Evolutionary conservation across 1,140 invertebrate species (phyloP).

Genomic region (Drosophila kanapiae): DNA sequence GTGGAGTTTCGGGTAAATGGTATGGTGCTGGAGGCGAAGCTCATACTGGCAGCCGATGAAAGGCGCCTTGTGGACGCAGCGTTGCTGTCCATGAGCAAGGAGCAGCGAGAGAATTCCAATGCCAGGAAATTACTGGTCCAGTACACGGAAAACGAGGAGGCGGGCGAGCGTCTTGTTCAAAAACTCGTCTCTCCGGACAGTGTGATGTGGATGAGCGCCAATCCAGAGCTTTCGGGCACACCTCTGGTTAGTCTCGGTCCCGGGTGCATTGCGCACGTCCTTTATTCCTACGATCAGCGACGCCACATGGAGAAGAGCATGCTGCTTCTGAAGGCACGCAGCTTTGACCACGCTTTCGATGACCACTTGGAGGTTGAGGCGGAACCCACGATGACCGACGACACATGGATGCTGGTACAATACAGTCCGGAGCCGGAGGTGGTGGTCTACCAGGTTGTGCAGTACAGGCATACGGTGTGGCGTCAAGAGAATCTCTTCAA

Average conservation of each 20-base stretch:
- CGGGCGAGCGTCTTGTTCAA: slow-evolving; percentile 55
- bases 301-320: slow-evolving; percentile 71
- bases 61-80: slow-evolving; percentile 64
- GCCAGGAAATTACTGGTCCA: slow-evolving; percentile 56
- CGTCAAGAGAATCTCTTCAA: slow-evolving; percentile 61
- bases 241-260: slow-evolving; percentile 49
- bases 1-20: slow-evolving; percentile 66
- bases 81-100: slow-evolving; percentile 50
- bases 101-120: slow-evolving; percentile 29
- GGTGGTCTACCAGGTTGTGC: slow-evolving; percentile 65
- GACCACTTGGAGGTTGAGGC: slow-evolving; percentile 33
- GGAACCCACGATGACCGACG: slow-evolving; percentile 36
- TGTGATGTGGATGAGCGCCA: slow-evolving; percentile 64
- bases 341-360: slow-evolving; percentile 65
- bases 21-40: slow-evolving; percentile 61
- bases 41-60: slow-evolving; percentile 74
- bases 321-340: slow-evolving; percentile 58
- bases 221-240: slow-evolving; percentile 32
- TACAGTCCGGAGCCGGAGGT: slow-evolving; percentile 68
- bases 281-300: slow-evolving; percentile 58
- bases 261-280: slow-evolving; percentile 49
- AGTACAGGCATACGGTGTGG: slow-evolving; percentile 63
- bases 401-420: slow-evolving; percentile 70
- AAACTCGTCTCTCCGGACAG: slow-evolving; percentile 49
- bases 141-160: slow-evolving; percentile 45